phyloP scores from a whole-genome alignment of 1,140 invertebrate species.

The Hesperophylax magnus region DNA sequence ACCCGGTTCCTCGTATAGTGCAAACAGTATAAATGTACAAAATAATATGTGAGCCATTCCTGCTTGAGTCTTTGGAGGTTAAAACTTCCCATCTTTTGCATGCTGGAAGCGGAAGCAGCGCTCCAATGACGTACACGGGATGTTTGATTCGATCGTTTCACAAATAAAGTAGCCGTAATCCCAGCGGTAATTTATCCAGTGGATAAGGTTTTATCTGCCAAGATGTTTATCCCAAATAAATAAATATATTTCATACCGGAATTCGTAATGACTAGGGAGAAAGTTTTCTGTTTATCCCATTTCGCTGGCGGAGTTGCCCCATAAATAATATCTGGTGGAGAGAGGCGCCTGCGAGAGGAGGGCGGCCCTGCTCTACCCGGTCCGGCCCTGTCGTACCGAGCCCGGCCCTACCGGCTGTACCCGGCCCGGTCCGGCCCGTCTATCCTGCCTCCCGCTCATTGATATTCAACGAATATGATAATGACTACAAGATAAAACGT shows the following conservation, averaged over 20 bases:
- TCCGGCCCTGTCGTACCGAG: no score
- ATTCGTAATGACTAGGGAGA: constrained; percentile 51
- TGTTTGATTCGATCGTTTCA: constrained; percentile 2
- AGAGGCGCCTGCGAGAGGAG: constrained; percentile 7
- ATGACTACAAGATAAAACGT: constrained; percentile 58
- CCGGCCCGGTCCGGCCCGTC: not conserved
- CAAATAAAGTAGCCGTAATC: constrained; percentile 30
- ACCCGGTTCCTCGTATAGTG: no score
- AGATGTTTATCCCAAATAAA: constrained; percentile 38
- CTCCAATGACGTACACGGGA: not conserved
- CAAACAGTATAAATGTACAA: no score
- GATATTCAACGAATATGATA: constrained; percentile 59
- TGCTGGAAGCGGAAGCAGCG: no score
- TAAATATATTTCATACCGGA: constrained; percentile 47
- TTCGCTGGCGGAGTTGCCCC: constrained; percentile 49
- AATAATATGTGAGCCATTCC: no score
- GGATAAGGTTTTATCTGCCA: constrained; percentile 11
- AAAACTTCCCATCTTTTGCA: no score
- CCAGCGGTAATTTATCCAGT: constrained; percentile 4
- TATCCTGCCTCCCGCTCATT: constrained; percentile 48
- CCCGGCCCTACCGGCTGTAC: no score
- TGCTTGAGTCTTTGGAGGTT: no score
- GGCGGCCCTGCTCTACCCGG: constrained; percentile 7
- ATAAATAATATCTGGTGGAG: constrained; percentile 53
- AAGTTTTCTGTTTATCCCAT: constrained; percentile 58